Evolutionary conservation across 2,113 vertebrate genomes (phyloP), one percentile per base, ranked within the genome.

Genomic region (Menidia beryllina): DNA sequence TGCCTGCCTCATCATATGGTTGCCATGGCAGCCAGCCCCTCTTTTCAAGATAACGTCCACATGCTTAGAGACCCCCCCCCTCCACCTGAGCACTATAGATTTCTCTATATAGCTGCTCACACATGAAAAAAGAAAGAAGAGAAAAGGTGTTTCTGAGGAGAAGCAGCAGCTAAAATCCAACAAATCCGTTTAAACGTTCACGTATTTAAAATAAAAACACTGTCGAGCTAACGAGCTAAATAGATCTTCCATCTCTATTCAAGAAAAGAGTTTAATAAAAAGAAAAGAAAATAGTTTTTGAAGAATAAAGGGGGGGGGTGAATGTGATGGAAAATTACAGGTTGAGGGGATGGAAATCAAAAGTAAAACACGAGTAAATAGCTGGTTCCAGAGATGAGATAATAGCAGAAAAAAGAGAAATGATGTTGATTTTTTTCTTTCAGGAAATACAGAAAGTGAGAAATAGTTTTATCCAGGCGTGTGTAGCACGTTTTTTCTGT

Each of bases 1-100:
- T 86, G 88, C 81, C 88, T 82, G 87, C 89, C 79, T 91, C 85
- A 91, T 91, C 89, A 83, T 92, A 91, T 91, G 91, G 90, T 92
- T 92, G 91, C 90, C 63, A 92, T 92, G 90, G 90, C 75, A 91
- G 87, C 90, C 85, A 73, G 86, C 86, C 83, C 80, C 85, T 84
- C 59, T 25, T 88, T 90, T 89, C 79, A 64, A 88, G 89, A 91
- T 89, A 91, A 81, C 61, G 81, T 90, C 91, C 90, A 88, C 85
- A 77, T 57, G 79, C 85, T 72, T 62, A 13, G 36, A 81, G 73
- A 88, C 68, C 77, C 47, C 34, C 47, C 34, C 43, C 60, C 86
- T 81, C 85, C 82, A 87, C 88, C 86, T 89, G 81, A 86, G 70
- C 14, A n/a, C 64, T 86, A 86, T 83, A 71, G 83, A 87, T 85